Evolutionary conservation across 1,140 invertebrate species (phyloP), one percentile per base, ranked within the genome.

Genomic region (Conus betulinus): DNA sequence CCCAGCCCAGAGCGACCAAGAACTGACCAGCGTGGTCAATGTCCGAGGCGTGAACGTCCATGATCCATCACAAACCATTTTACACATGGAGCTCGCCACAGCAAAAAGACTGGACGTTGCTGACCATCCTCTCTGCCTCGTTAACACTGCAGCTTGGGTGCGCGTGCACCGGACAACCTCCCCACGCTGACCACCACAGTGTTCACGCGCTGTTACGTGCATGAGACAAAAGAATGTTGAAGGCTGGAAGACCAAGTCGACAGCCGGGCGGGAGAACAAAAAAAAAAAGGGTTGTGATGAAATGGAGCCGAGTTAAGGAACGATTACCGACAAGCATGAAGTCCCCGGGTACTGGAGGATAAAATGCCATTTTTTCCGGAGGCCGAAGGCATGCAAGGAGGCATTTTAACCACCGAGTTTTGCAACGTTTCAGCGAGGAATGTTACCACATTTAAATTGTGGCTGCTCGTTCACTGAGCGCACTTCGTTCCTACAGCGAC

Each of bases 241-340:
- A 63, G 60, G 60, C 67, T 71, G 67, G 67, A 71, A 20, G 23
- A 63, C 67, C 11, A 71, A 71, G 67, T 17, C 67, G 67, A 71
- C 15, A 71, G 67, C 11, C 3, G 67, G 23, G 8, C 11, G 20
- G 67, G 23, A 71, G 67, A 71, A 71, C 17, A 71, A 71, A 20
- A 23, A 71, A 20, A 71, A 71, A 6, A 13, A 20, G 13, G 23
- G 20, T 20, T 63, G 3, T 20, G 67, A 23, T 53, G 52, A 81
- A 81, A 23, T 51, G 78, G 23, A 81, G n/a, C 78, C 23, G 78
- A 25, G 25, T 81, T 23, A 81, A 81, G 78, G 13, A 81, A 81
- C 25, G 39, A 81, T 81, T 39, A 13, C n/a, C 27, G 39, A 25
- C 52, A 23, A 52, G 78, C 78, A 81, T 52, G 78, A 39, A 81